Conservation (phyloP, 2,888 invertebrate genomes). For the Lasioglossum vierecki region DNA sequence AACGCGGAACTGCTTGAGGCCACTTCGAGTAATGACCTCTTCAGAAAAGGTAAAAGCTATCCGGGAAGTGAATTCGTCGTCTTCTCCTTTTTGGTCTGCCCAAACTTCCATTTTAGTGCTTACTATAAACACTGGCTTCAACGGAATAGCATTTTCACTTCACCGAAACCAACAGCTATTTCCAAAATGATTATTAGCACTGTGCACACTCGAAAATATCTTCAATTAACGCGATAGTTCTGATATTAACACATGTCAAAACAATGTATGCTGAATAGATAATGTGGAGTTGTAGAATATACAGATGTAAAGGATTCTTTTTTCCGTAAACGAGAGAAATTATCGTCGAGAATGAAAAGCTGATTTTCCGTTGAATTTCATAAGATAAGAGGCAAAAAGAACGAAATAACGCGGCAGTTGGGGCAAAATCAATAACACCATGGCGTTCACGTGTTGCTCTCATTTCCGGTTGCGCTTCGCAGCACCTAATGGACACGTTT, state of each 20-base stretch:
- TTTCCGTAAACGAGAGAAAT: neutral
- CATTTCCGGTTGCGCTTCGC: slow-evolving; percentile 66
- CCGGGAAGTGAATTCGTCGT: slow-evolving; percentile 37
- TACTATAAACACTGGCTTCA: slow-evolving; percentile 24
- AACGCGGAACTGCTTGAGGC: slow-evolving; percentile 45
- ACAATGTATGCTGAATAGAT: neutral
- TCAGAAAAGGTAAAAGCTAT: slow-evolving; percentile 34
- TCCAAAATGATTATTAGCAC: neutral
- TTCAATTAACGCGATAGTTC: neutral
- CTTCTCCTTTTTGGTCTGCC: slow-evolving; percentile 26
- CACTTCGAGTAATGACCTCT: slow-evolving; percentile 47
- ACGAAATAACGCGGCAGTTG: slow-evolving; percentile 71
- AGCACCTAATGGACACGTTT: slow-evolving; percentile 30
- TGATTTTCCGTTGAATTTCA: slow-evolving; percentile 25
- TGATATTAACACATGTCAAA: neutral
- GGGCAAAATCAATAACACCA: slow-evolving; percentile 73
- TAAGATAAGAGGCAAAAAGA: slow-evolving; percentile 17
- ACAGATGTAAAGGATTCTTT: neutral
- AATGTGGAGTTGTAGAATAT: neutral
- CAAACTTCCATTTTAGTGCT: slow-evolving; percentile 40
- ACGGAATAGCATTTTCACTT: slow-evolving; percentile 3
- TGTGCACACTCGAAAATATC: neutral
- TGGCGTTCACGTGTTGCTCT: slow-evolving; percentile 73
- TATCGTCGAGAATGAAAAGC: neutral
- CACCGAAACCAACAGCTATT: neutral